Evolutionary conservation across 2,888 invertebrate species (phyloP).

Genomic region (Chrysolina americana): DNA sequence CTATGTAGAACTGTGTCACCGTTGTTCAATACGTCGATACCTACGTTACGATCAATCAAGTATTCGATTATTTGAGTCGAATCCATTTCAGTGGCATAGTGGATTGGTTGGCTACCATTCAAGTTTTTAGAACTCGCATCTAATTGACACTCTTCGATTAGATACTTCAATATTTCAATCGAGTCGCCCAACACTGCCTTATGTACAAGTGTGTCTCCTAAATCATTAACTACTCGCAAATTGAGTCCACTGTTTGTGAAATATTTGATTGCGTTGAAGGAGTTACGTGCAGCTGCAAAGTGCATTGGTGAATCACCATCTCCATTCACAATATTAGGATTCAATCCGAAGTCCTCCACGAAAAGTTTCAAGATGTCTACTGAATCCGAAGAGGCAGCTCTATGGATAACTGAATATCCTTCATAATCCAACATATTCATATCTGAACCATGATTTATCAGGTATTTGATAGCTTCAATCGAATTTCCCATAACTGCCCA

Average conservation of each 20-base stretch:
- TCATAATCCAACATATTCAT: not conserved
- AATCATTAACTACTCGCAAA: not conserved
- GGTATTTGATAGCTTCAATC: not conserved
- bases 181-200: not conserved
- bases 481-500: slow-evolving; percentile 4
- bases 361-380: not conserved
- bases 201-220: not conserved
- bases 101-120: not conserved
- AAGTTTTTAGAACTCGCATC: not conserved
- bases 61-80: slow-evolving; percentile 1
- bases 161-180: slow-evolving; percentile 11
- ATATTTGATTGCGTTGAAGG: slow-evolving; percentile 14
- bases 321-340: slow-evolving; percentile 14
- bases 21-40: not conserved
- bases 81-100: slow-evolving; percentile 14
- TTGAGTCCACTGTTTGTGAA: not conserved
- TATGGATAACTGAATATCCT: slow-evolving; percentile 17
- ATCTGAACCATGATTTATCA: slow-evolving; percentile 4
- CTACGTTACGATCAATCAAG: not conserved
- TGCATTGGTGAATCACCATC: slow-evolving; percentile 14
- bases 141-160: not conserved
- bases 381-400: not conserved
- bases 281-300: slow-evolving; percentile 14
- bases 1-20: not conserved
- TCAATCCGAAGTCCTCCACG: not conserved